Evolutionary conservation across 2,797 vertebrate species (phyloP).

Genomic region (Tragelaphus oryx): DNA sequence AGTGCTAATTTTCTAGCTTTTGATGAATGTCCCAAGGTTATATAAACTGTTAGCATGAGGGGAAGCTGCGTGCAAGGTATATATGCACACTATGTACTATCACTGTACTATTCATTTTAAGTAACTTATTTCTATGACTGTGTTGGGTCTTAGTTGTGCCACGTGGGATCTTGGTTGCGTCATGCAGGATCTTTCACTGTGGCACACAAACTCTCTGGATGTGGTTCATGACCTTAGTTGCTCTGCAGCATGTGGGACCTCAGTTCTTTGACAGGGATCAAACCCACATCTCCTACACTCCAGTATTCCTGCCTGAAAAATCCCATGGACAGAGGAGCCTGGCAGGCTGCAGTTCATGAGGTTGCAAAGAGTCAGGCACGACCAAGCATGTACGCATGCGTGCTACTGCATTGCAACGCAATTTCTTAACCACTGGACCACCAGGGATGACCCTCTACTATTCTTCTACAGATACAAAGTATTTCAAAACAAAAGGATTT

Average conservation of each 20-base stretch:
- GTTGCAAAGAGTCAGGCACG: background rate
- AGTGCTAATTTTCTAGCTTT: background rate
- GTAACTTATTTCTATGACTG: background rate
- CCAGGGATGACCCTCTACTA: background rate
- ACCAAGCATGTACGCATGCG: background rate
- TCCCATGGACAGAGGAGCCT: background rate
- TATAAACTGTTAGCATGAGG: background rate
- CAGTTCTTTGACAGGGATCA: background rate
- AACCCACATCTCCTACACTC: background rate
- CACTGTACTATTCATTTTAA: background rate
- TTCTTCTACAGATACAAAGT: background rate
- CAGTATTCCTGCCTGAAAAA: background rate
- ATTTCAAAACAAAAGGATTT: background rate
- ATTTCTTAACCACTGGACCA: background rate
- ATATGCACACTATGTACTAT: no score
- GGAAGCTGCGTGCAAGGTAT: background rate
- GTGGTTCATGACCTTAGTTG: background rate
- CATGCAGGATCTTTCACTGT: background rate
- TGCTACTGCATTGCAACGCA: background rate
- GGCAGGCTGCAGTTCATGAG: background rate
- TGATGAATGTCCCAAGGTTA: background rate
- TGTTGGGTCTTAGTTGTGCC: background rate
- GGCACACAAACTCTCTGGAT: background rate
- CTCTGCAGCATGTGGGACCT: background rate
- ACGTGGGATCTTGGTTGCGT: accelerated